Conservation (phyloP, 2,113 vertebrate species). For the Peromyscus polionotus region DNA sequence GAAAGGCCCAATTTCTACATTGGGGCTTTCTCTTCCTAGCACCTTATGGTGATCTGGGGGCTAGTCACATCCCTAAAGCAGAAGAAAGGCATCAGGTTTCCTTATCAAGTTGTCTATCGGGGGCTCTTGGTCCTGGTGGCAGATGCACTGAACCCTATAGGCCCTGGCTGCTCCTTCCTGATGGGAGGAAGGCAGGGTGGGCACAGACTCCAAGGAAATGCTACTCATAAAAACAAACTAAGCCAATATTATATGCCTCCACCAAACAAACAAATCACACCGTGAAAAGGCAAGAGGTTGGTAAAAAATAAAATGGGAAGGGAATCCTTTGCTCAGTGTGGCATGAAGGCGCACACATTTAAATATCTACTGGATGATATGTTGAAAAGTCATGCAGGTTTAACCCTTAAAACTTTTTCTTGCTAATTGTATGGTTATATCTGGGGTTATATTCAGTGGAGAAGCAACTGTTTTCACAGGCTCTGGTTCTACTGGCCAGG, state of each 20-base stretch:
- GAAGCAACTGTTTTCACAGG: slow-evolving; percentile 48
- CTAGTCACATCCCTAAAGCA: not conserved
- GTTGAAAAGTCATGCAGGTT: not conserved
- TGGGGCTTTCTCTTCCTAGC: not conserved
- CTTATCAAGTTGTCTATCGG: not conserved
- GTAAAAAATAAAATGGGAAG: not conserved
- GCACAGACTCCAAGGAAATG: slow-evolving; percentile 70
- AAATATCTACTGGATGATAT: not conserved
- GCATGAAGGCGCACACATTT: not conserved
- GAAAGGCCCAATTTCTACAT: not conserved
- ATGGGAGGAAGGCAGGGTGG: not conserved
- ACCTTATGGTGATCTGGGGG: not conserved
- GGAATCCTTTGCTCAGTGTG: not conserved
- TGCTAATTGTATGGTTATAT: not conserved
- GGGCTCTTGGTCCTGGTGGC: not conserved
- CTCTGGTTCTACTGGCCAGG: slow-evolving; percentile 32
- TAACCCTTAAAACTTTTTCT: slow-evolving; percentile 39
- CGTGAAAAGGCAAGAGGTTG: slow-evolving; percentile 3
- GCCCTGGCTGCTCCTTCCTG: not conserved
- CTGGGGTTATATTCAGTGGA: slow-evolving; percentile 1
- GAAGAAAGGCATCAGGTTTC: not conserved
- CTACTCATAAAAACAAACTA: slow-evolving; percentile 78
- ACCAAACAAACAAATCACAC: not conserved
- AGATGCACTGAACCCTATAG: not conserved
- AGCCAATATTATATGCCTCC: slow-evolving; percentile 54